A percentile compares a stretch with the other conserved stretches of the same genome.
These are phyloP conservation scores for Mesocentrotus franciscanus DNA, from an alignment of 53 echinoderm and acorn worm genomes.

Conservation along the genomic window DNA sequence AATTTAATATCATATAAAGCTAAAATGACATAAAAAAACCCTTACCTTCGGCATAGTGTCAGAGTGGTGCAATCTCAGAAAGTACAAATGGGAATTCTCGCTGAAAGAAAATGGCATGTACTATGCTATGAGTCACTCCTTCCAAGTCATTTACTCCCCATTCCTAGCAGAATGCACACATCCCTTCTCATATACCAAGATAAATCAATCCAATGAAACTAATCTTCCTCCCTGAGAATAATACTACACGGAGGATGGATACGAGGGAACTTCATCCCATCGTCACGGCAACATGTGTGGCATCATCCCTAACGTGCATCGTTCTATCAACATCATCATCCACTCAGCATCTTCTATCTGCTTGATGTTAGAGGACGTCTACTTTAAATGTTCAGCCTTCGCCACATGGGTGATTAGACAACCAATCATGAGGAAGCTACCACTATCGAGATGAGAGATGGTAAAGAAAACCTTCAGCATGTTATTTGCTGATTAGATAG, in stretches of 20 bases:
- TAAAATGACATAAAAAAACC: neutral
- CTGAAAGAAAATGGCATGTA: conserved; percentile 44
- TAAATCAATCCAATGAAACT: conserved; percentile 21
- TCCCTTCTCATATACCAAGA: conserved; percentile 1
- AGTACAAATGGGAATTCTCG: neutral
- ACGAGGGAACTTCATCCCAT: conserved; percentile 3
- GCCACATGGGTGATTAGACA: conserved; percentile 27
- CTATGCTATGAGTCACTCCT: neutral
- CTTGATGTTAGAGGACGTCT: neutral
- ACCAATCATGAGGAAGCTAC: conserved; percentile 12
- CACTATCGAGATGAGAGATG: neutral
- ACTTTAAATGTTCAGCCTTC: neutral
- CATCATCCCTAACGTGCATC: conserved; percentile 7
- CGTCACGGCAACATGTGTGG: conserved; percentile 33
- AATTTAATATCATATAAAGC: neutral
- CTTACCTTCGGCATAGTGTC: conserved; percentile 37
- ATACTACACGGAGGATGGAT: neutral
- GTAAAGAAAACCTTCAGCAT: neutral
- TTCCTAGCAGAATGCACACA: conserved; percentile 29
- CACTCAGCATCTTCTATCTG: neutral
- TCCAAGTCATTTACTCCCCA: neutral
- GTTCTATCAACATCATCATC: conserved; percentile 18
- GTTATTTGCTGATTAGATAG: neutral
- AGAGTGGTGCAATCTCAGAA: conserved; percentile 23
- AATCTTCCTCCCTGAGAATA: neutral